Conservation (phyloP, 1,140 invertebrate species). For the Neodiprion lecontei region DNA sequence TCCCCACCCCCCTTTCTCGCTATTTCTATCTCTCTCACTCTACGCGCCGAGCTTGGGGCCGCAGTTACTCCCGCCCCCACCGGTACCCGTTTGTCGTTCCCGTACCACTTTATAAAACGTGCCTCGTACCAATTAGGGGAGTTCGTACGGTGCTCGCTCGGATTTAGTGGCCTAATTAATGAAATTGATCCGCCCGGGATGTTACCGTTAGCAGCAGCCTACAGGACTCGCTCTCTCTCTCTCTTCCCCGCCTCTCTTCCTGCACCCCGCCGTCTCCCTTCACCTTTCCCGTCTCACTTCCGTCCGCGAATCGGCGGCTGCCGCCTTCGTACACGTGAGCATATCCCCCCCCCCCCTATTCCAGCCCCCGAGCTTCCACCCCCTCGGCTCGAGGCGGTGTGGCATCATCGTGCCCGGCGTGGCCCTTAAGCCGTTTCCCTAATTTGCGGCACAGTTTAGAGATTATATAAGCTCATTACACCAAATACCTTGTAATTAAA, state of each 20-base stretch:
- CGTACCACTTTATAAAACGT: slow-evolving; percentile 42
- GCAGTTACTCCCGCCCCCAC: slow-evolving; percentile 19
- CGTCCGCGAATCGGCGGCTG: slow-evolving; percentile 13
- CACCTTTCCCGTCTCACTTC: slow-evolving; percentile 4
- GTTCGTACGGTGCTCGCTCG: slow-evolving; percentile 35
- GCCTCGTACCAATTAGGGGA: slow-evolving; percentile 50
- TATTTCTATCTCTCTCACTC: slow-evolving; percentile 10
- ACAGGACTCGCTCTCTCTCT: slow-evolving; percentile 19
- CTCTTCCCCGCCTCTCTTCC: slow-evolving; percentile 14
- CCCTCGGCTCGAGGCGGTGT: neutral
- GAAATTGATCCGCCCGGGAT: slow-evolving; percentile 50
- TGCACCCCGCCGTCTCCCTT: slow-evolving; percentile 21
- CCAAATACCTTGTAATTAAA: slow-evolving; percentile 14
- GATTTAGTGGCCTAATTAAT: slow-evolving; percentile 58
- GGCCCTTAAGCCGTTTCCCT: slow-evolving; percentile 14
- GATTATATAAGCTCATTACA: slow-evolving; percentile 13
- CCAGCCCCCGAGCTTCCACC: neutral
- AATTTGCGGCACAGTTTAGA: slow-evolving; percentile 15
- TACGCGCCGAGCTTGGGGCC: neutral
- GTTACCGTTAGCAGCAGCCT: slow-evolving; percentile 30
- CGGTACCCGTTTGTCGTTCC: slow-evolving; percentile 12
- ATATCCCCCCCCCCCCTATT: neutral
- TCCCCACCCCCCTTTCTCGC: neutral
- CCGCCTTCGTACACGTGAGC: neutral
- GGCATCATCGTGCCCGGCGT: neutral